Base-by-base conservation (phyloP, 2,888 invertebrate species). In the Mechanitis mazaeus region DNA sequence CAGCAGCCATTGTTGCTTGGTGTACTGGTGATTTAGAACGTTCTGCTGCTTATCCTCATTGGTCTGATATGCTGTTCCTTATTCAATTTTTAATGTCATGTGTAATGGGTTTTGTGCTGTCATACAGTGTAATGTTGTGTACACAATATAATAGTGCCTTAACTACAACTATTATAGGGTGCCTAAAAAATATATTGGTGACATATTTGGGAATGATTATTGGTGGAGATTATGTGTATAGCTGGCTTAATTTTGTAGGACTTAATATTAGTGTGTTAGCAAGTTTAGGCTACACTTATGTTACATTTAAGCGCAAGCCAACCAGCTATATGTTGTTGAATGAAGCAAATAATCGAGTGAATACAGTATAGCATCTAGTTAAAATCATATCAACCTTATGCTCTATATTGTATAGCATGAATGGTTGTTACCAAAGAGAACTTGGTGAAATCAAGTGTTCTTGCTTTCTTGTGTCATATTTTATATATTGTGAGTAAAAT, bases 131-230 rank as follows among this genome's bases (percentile, higher is more conserved):
- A 12, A 95, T 99, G 75, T 83, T 99, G 53, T 99, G 99, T 85
- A 99, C 99, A 0, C 94, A 96, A 74, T 94, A 96, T 83, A 99
- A 99, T 85, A 98, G 98, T 62, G 98, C 99, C n/a, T 91, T 99
- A 56, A 99, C 99, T 0, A 99, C 99, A 0, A 98, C 98, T 4
- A 98, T 99, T 64, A 97, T 99, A 69, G 99, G 99, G 4, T 98
- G 99, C 77, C 91, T 99, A 60, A 99, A 99, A 91, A 99, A 99
- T 87, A 96, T 99, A 71, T 93, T 97, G 71, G 96, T 99, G 3
- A 99, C 99, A 1, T 99, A 99, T 86, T 91, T 98, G 68, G 99
- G 99, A 38, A 99, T 99, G 98, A 93, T 98, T 54, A 95, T 99
- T 62, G 99, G 98, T 54, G 99, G 98, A 12, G 99, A 99, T 84